Conservation (phyloP, 1,140 invertebrate genomes). For the Eumaeus atala region DNA sequence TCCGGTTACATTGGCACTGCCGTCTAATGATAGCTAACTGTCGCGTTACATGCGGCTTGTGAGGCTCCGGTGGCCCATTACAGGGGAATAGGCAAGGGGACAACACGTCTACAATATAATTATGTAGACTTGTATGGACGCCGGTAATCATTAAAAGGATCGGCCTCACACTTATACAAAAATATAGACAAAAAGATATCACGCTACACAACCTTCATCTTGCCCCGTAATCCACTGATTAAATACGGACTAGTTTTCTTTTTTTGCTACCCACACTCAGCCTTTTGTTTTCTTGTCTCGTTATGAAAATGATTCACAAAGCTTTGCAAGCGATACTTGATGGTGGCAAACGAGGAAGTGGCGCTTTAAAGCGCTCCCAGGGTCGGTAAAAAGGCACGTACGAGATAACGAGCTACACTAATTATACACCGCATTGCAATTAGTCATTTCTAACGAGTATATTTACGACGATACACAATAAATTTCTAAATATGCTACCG, state of each 20-base stretch:
- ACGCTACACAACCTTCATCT: not conserved
- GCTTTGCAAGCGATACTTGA: constrained; percentile 13
- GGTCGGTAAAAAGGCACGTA: constrained; percentile 10
- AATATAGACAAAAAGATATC: not conserved
- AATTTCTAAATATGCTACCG: no score
- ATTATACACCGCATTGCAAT: constrained; percentile 11
- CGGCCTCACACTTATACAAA: no score
- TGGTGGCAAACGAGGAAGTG: constrained; percentile 12
- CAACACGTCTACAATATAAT: no score
- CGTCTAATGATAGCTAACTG: no score
- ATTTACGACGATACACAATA: not conserved
- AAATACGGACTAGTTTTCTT: constrained; percentile 8
- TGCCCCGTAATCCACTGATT: not conserved
- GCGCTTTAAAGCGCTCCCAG: constrained; percentile 7
- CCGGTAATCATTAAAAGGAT: no score
- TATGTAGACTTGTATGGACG: no score
- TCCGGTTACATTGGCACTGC: no score
- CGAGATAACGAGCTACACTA: constrained; percentile 15
- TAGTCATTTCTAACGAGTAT: constrained; percentile 7
- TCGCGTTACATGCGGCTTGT: no score
- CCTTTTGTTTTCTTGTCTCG: constrained; percentile 6
- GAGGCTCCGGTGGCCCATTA: no score
- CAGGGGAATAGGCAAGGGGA: no score
- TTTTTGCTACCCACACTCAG: not conserved
- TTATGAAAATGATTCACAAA: constrained; percentile 14